Evolutionary conservation across 1,140 invertebrate genomes (phyloP), one percentile per base, ranked within the genome.

Genomic region (Amyelois transitella): DNA sequence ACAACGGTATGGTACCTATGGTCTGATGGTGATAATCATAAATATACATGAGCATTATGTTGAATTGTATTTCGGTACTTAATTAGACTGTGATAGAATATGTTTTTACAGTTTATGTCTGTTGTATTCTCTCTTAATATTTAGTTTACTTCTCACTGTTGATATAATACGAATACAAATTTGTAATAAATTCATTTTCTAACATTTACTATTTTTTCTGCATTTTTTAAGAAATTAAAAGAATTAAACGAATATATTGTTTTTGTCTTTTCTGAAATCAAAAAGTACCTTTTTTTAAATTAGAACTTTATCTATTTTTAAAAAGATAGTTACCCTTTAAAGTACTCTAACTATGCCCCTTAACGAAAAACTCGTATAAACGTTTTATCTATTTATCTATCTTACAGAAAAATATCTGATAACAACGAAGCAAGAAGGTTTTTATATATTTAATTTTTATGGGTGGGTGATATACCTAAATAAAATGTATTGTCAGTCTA

Each of bases 161-260:
- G 20, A 18, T 51, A 19, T 19, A 49, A 18, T 14, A 51, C 55
- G 51, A 82, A 86, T 81, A 84, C 79, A 84, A 84, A 86, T 86
- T 83, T 86, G 81, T 83, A 84, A 86, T 86, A 74, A 78, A 81
- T 84, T 84, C 81, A 78, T 86, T 81, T 81, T 82, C 77, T 81
- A 86, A 82, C 75, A 75, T 74, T 77, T 77, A 77, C 71, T 82
- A 80, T 82, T 81, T 80, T 83, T 86, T 85, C 79, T 84, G 77
- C 75, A 83, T 83, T 84, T 86, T 82, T 80, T 75, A 81, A 75
- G 58, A 66, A 80, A n/a, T 77, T 77, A 82, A 84, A 82, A 64
- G 55, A n/a, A n/a, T n/a, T n/a, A n/a, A n/a, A n/a, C n/a, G n/a
- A n/a, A n/a, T n/a, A n/a, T n/a, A n/a, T n/a, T n/a, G n/a, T n/a